phyloP scores from a whole-genome alignment of 2,888 invertebrate species.

The Athetis lepigone region DNA sequence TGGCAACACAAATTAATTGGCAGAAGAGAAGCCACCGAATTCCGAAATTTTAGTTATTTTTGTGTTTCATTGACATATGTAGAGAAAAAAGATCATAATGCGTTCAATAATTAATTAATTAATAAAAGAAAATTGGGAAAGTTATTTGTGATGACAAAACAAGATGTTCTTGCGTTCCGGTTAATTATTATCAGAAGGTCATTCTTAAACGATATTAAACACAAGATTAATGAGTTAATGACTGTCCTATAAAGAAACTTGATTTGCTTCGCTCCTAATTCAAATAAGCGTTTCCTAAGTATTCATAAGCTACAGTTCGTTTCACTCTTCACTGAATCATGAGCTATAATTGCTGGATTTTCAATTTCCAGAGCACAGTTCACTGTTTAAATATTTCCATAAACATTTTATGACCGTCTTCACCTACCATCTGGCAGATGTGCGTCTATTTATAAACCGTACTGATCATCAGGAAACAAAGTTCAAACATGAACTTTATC shows the following conservation, averaged over 20 bases:
- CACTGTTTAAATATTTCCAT: slow-evolving; percentile 74
- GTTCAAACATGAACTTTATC: slow-evolving; percentile 85
- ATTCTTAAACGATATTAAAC: slow-evolving; percentile 13
- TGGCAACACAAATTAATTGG: no score
- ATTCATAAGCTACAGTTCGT: slow-evolving; percentile 39
- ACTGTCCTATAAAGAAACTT: background rate
- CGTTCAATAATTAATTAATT: no score
- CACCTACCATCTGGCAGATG: slow-evolving; percentile 81
- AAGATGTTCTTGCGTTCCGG: no score
- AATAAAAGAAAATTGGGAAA: no score
- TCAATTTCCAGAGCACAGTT: slow-evolving; percentile 58
- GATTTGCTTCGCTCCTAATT: slow-evolving; percentile 28
- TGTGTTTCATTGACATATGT: no score
- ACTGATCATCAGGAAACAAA: slow-evolving; percentile 82
- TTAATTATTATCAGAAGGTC: slow-evolving; percentile 13
- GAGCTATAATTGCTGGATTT: slow-evolving; percentile 55
- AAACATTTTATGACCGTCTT: slow-evolving; percentile 73
- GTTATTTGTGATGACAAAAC: no score
- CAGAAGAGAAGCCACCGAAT: no score
- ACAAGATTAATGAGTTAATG: slow-evolving; percentile 17
- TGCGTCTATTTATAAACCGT: slow-evolving; percentile 79
- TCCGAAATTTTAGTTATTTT: no score
- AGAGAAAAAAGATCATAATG: no score
- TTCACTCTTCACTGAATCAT: slow-evolving; percentile 53
- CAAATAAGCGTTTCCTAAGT: slow-evolving; percentile 7